A percentile compares a stretch with the other conserved stretches of the same genome.
These are phyloP conservation scores for Bubalus kerabau DNA, from an alignment of 2,113 vertebrate genomes.

Conservation along the genomic window DNA sequence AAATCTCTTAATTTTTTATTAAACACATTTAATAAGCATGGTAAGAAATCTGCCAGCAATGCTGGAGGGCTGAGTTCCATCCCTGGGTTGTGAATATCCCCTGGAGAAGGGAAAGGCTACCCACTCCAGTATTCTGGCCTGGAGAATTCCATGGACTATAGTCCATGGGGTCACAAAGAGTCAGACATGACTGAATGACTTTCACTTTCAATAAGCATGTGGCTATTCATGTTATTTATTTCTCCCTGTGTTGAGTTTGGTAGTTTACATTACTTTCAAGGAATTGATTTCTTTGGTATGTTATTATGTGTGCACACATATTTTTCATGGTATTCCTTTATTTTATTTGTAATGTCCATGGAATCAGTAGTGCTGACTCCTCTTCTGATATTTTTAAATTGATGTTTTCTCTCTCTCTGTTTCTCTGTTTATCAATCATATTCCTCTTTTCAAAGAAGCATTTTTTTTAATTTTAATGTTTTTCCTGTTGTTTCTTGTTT, in stretches of 20 bases:
- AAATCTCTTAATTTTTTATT: neutral
- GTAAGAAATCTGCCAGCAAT: neutral
- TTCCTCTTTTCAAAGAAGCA: neutral
- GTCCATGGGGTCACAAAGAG: neutral
- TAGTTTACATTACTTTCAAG: neutral
- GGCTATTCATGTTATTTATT: neutral
- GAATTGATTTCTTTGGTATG: neutral
- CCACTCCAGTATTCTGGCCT: neutral
- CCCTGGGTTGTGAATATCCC: neutral
- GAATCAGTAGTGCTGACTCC: neutral
- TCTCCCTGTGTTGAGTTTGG: neutral
- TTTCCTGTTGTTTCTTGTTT: neutral
- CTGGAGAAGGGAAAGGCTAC: neutral
- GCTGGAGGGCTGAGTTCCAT: neutral
- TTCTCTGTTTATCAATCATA: neutral
- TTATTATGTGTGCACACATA: neutral
- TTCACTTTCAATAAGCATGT: neutral
- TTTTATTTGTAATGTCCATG: neutral
- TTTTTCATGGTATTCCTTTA: neutral
- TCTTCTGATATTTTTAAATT: neutral
- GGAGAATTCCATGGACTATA: neutral
- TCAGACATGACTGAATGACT: rapidly evolving
- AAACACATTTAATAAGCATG: neutral
- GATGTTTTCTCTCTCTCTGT: neutral
- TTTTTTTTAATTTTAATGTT: neutral